Base-by-base conservation (phyloP, 1,140 invertebrate genomes). In the Neodiprion pinetum region DNA sequence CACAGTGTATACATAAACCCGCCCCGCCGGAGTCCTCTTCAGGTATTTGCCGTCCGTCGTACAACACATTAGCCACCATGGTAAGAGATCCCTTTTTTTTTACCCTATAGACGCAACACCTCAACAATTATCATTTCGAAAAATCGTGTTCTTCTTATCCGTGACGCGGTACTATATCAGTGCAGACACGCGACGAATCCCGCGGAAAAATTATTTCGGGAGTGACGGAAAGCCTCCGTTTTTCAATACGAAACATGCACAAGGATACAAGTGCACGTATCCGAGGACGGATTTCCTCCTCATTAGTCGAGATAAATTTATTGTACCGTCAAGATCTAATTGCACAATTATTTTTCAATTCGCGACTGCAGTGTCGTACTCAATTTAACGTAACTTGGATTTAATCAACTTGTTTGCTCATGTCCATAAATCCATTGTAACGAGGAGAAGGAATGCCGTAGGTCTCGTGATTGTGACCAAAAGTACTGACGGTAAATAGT, bases 1-100 rank as follows among this genome's bases (percentile, higher is more conserved):
- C 75, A 75, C 76, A 72, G 78, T 80, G 81, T 87, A 85, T 87
- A 87, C 85, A 40, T 40, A 40, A 40, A 86, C 83, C 77, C 76
- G 72, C 81, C 67, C 74, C 74, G 74, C 80, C 82, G 80, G 77
- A 79, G 79, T 53, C 71, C 75, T 81, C 82, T 78, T 82, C 84
- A 87, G 84, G 83, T 85, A 80, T 80, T 72, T 77, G 70, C 75
- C 68, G 80, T 81, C 77, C 81, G 81, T 73, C 80, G 80, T 75
- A 74, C 79, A 70, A 83, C 72, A 67, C 72, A 78, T 75, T 72
- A 70, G 21, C 77, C 75, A 76, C 9, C 77, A 86, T 86, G 83
- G 83, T 84, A 83, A 86, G 83, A 28, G 21, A 11, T 61, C 53
- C n/a, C 53, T 17, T 0, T 53, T n/a, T 4, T 61, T 40, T 40